Evolutionary conservation across 2,888 invertebrate genomes (phyloP).

Genomic region (Apodemia zela): DNA sequence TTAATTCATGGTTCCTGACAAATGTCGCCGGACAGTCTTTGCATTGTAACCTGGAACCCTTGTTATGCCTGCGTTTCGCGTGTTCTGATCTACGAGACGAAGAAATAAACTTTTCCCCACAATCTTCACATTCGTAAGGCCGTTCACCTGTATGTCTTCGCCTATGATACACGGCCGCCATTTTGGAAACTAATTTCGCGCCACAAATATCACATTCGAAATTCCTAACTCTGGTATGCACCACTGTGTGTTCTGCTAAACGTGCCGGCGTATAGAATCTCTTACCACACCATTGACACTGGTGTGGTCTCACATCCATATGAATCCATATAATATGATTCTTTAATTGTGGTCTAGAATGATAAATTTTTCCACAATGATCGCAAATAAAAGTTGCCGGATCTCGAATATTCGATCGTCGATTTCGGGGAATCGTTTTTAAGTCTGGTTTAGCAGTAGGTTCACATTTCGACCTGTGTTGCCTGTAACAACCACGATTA

Average conservation of each 20-base stretch:
- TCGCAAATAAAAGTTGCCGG: constrained; percentile 64
- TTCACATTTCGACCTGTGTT: constrained; percentile 60
- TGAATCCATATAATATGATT: constrained; percentile 75
- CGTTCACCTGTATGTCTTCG: constrained; percentile 69
- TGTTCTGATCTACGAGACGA: constrained; percentile 65
- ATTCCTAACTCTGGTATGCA: constrained; percentile 74
- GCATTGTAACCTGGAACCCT: constrained; percentile 51
- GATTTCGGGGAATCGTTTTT: constrained; percentile 44
- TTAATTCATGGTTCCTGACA: constrained; percentile 54
- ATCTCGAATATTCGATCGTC: constrained; percentile 60
- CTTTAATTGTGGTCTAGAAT: constrained; percentile 59
- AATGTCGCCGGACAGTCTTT: constrained; percentile 49
- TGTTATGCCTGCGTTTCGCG: constrained; percentile 62
- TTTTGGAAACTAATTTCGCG: constrained; percentile 63
- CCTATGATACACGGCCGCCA: constrained; percentile 69
- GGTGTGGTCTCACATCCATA: constrained; percentile 67
- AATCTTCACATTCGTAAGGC: constrained; percentile 65
- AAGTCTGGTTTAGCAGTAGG: constrained; percentile 59
- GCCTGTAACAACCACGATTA: constrained; percentile 61
- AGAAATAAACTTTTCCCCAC: constrained; percentile 64
- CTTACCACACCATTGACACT: constrained; percentile 74
- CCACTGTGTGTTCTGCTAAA: constrained; percentile 72
- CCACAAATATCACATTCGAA: constrained; percentile 77
- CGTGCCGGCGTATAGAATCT: constrained; percentile 73
- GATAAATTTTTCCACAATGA: constrained; percentile 60